Evolutionary conservation across 2,113 vertebrate genomes (phyloP), one percentile per base, ranked within the genome.

Genomic region (Tyrannus savana): DNA sequence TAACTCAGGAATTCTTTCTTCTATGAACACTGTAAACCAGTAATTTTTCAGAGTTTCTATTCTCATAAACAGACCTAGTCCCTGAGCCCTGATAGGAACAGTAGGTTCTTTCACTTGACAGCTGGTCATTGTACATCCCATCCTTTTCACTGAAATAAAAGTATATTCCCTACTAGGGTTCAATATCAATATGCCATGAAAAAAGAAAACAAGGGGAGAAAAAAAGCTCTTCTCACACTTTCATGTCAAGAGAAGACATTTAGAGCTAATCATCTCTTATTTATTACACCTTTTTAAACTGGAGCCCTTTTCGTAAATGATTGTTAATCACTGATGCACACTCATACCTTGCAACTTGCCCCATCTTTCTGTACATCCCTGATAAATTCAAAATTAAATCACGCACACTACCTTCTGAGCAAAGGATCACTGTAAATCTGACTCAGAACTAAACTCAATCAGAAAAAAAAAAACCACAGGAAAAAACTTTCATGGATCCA

Each of bases 251-350:
- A 86, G 63, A 93, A 93, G 60, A 63, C 49, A 69, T 90, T 83
- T 74, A 83, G 50, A 78, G 39, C 35, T 74, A 90, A 93, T 63
- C 52, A 81, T n/a, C 53, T 84, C 69, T 90, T 95, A 88, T 74
- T 96, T 95, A 95, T 71, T 60, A 47, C 31, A 71, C 41, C 69
- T 93, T 91, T 87, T 86, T 63, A 59, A 90, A 89, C 64, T 6
- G 2, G 27, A 95, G 28, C 37, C 64, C 69, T 78, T 9, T 95
- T 81, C 0, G 3, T 71, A 77, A 84, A 83, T 60, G 44, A 90
- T 9, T 68, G 69, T 90, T 89, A 89, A 95, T 91, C 80, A 93
- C 2, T 78, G 42, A 81, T 27, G 7, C 58, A 63, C 35, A 84
- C 39, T 77, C 56, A 58, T 73, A 58, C 23, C 69, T 67, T 72